Evolutionary conservation across 2,888 invertebrate species (phyloP).

Genomic region (Campaea margaritaria): DNA sequence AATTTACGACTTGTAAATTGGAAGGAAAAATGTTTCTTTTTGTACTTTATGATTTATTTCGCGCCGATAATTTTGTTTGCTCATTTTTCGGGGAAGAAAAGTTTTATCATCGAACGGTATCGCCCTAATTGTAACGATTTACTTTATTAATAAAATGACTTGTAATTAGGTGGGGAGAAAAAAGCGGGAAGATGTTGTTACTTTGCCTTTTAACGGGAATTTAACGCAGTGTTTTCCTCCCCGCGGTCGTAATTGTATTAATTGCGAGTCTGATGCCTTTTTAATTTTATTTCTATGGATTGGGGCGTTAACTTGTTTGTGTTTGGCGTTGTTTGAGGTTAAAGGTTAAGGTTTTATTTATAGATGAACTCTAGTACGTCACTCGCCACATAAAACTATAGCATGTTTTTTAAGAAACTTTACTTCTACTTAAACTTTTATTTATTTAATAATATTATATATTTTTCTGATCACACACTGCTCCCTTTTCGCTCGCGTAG

Average conservation of each 20-base stretch:
- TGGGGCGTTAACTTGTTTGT: conserved; percentile 37
- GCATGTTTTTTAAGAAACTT: too few species aligned
- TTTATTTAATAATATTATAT: too few species aligned
- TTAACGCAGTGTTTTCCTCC: conserved; percentile 75
- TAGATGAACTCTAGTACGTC: not conserved
- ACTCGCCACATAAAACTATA: not conserved
- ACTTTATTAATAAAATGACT: conserved; percentile 80
- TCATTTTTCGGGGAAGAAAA: conserved; percentile 25
- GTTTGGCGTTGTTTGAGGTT: conserved; percentile 26
- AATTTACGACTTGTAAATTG: conserved; percentile 78
- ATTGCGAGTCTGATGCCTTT: conserved; percentile 68
- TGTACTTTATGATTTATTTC: conserved; percentile 36
- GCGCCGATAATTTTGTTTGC: conserved; percentile 38
- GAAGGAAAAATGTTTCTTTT: conserved; percentile 51
- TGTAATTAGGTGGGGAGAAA: conserved; percentile 81
- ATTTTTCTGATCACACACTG: too few species aligned
- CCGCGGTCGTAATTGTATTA: conserved; percentile 77
- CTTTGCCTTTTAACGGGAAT: conserved; percentile 72
- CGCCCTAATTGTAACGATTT: conserved; percentile 76
- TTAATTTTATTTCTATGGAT: conserved; percentile 43
- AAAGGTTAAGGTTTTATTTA: conserved; percentile 17
- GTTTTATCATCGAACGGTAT: conserved; percentile 45
- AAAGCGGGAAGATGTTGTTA: conserved; percentile 80
- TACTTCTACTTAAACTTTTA: too few species aligned
- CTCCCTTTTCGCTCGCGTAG: too few species aligned